Evolutionary conservation across 2,797 vertebrate species (phyloP).

Genomic region (Myiothlypis chrysogaster): DNA sequence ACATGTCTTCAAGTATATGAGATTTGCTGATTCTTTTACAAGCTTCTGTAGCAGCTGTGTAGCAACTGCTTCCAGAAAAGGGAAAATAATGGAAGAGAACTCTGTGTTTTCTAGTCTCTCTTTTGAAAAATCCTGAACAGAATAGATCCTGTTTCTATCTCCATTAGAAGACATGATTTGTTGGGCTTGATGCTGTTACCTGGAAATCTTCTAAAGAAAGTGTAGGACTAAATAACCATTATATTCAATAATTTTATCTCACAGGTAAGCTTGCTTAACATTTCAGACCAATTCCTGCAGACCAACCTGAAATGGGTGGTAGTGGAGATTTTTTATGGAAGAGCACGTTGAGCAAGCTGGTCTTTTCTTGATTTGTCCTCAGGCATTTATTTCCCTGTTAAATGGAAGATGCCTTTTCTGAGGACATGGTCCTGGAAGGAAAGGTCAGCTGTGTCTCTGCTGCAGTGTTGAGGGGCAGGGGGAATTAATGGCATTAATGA

Average conservation of each 20-base stretch:
- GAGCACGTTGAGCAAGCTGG: fast-evolving
- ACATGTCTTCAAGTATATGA: neutral
- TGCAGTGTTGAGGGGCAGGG: neutral
- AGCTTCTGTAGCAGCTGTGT: neutral
- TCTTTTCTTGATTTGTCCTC: neutral
- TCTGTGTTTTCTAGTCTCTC: neutral
- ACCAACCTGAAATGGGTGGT: neutral
- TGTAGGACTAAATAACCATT: neutral
- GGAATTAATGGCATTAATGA: neutral
- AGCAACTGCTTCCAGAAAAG: neutral
- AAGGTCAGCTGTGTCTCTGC: neutral
- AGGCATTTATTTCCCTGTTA: neutral
- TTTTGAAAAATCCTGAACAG: neutral
- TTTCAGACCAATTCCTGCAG: neutral
- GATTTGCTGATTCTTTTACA: neutral
- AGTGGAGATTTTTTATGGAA: neutral
- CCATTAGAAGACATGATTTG: neutral
- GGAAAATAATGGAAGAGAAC: neutral
- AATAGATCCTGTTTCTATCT: neutral
- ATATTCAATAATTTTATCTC: neutral
- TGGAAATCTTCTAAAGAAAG: neutral
- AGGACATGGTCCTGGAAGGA: neutral
- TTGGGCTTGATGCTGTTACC: neutral
- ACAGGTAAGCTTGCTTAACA: neutral
- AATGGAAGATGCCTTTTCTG: neutral